Conservation (phyloP, 2,113 vertebrate species). For the Numenius arquata region DNA sequence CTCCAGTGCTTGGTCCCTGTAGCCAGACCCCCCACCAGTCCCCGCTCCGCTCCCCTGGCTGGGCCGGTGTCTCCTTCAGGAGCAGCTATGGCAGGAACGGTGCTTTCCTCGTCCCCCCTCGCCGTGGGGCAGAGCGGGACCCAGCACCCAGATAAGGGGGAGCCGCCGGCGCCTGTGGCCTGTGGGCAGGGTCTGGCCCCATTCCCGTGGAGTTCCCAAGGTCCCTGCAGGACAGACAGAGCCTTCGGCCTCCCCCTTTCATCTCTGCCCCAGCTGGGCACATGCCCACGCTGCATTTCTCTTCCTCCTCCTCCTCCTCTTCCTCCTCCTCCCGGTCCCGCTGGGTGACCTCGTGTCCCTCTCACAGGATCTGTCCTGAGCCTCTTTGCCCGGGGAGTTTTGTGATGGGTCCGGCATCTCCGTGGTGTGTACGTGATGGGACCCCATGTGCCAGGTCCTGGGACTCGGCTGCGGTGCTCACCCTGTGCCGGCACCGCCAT, state of each 20-base stretch:
- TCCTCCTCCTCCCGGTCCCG: background rate
- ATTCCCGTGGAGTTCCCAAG: background rate
- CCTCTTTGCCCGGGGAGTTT: background rate
- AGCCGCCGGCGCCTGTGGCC: background rate
- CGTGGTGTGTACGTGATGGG: accelerated
- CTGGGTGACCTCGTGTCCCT: background rate
- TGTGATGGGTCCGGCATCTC: accelerated
- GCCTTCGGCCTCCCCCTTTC: background rate
- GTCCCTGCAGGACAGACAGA: background rate
- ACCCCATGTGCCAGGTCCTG: background rate
- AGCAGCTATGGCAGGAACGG: background rate
- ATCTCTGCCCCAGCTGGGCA: background rate
- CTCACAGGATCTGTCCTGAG: accelerated
- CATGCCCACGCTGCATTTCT: background rate
- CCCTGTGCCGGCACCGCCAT: background rate
- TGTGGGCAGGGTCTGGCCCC: background rate
- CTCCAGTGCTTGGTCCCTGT: accelerated
- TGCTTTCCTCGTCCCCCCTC: accelerated
- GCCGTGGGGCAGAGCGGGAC: accelerated
- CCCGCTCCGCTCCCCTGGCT: accelerated
- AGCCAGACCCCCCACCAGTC: accelerated
- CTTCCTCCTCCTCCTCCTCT: background rate
- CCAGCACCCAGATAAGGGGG: background rate
- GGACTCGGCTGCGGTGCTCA: accelerated
- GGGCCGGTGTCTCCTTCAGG: accelerated